Percentiles rank a stretch among this genome's conserved stretches.
phyloP scores from a whole-genome alignment of 2,888 invertebrate species.

The Nomada lathburiana region DNA sequence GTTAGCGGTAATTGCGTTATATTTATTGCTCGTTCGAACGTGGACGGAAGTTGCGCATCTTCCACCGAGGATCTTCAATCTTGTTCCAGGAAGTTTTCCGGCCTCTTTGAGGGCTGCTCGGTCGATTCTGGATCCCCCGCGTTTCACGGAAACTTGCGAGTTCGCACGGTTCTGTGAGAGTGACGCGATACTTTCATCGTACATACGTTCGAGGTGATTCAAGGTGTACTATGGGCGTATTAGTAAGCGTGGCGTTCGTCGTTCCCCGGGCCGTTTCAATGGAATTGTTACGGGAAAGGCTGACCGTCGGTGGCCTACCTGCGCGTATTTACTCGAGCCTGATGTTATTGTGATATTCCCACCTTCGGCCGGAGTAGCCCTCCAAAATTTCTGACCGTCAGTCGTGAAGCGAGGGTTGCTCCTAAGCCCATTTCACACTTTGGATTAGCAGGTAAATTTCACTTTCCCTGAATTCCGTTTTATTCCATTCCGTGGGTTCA shows the following conservation, averaged over 20 bases:
- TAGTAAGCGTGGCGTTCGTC: neutral
- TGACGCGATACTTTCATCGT: neutral
- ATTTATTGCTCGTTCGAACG: neutral
- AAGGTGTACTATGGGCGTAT: neutral
- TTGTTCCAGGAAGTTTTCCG: neutral
- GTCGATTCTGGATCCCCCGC: neutral
- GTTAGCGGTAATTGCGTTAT: neutral
- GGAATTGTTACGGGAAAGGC: slow-evolving; percentile 47
- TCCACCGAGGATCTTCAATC: neutral
- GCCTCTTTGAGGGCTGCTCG: neutral
- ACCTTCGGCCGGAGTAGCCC: slow-evolving; percentile 3
- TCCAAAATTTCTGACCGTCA: slow-evolving; percentile 35
- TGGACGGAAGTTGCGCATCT: neutral
- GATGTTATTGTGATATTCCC: slow-evolving; percentile 59
- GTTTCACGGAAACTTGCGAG: neutral
- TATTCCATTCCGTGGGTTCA: neutral
- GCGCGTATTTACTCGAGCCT: slow-evolving; percentile 61
- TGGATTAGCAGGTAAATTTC: neutral
- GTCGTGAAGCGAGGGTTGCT: neutral
- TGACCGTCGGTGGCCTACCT: slow-evolving; percentile 55
- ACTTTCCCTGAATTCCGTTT: neutral
- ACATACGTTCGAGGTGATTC: neutral
- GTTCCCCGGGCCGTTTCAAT: slow-evolving; percentile 32
- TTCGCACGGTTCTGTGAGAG: neutral
- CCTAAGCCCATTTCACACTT: slow-evolving; percentile 26